Evolutionary conservation across 37 sponge, comb jelly and placozoan species (phyloP).

Genomic region (Theonella swinhoei): DNA sequence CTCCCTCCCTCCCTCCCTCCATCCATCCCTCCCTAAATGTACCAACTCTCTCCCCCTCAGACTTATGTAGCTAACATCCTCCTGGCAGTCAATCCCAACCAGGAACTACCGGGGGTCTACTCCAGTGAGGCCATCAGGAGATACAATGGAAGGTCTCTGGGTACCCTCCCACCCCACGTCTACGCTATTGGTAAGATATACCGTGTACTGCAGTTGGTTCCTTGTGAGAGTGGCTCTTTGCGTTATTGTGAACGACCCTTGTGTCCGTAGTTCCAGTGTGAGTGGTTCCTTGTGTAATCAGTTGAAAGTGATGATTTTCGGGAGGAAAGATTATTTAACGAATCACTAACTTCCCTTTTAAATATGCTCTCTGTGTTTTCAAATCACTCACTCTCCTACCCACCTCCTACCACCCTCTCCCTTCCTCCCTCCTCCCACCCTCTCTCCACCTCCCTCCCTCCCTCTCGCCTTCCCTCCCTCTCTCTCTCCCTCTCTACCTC

Average conservation of each 20-base stretch:
- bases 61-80: slow-evolving; percentile 96
- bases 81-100: slow-evolving; percentile 93
- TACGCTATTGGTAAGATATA: slow-evolving; percentile 86
- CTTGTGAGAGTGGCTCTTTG: no score
- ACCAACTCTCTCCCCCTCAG: slow-evolving; percentile 34
- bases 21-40: neutral
- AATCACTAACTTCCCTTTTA: no score
- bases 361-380: no score
- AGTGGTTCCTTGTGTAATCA: no score
- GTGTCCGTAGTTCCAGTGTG: no score
- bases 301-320: no score
- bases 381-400: no score
- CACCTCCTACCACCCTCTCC: no score
- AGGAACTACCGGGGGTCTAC: slow-evolving; percentile 70
- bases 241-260: no score
- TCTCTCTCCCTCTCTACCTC: neutral
- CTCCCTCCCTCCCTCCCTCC: no score
- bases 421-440: no score
- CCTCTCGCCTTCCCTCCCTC: neutral
- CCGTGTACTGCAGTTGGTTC: neutral
- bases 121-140: slow-evolving; percentile 46
- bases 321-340: no score
- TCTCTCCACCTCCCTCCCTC: neutral
- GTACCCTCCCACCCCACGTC: slow-evolving; percentile 90
- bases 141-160: slow-evolving; percentile 93